Percentiles rank a stretch among this genome's conserved stretches.
Conservation (phyloP, 2,797 vertebrate species). For the Meda fulgida region DNA sequence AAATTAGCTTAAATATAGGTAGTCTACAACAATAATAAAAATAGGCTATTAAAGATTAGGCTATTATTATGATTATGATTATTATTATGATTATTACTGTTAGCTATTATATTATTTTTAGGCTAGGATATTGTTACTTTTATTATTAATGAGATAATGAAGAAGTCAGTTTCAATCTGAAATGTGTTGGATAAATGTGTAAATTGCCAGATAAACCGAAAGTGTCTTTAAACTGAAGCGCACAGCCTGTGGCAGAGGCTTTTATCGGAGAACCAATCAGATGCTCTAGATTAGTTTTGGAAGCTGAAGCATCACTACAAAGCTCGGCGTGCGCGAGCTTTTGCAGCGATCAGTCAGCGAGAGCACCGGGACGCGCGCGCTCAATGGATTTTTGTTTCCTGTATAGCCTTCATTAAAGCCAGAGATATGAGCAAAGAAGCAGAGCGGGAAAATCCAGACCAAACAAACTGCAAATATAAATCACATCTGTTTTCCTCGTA, state of each 20-base stretch:
- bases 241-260: constrained; percentile 4
- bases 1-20: not conserved
- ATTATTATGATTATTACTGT: not conserved
- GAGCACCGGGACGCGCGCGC: not conserved
- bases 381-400: constrained; percentile 16
- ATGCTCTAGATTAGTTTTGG: constrained; percentile 38
- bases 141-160: not conserved
- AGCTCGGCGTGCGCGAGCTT: constrained; percentile 31
- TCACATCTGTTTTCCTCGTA: constrained; percentile 85
- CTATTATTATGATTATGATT: not conserved
- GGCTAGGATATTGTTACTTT: not conserved
- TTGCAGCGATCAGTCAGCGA: not conserved
- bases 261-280: constrained; percentile 55
- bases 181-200: not conserved
- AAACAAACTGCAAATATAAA: constrained; percentile 82
- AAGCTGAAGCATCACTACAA: constrained; percentile 58
- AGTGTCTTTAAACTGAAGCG: not conserved
- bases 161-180: not conserved
- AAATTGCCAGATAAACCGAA: not conserved
- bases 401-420: constrained; percentile 30
- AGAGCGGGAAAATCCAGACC: constrained; percentile 78
- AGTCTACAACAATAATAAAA: not conserved
- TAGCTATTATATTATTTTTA: not conserved
- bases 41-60: not conserved
- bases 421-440: constrained; percentile 79